Evolutionary conservation across 2,888 invertebrate species (phyloP), one percentile per base, ranked within the genome.

Genomic region (Ptychoptera albimana): DNA sequence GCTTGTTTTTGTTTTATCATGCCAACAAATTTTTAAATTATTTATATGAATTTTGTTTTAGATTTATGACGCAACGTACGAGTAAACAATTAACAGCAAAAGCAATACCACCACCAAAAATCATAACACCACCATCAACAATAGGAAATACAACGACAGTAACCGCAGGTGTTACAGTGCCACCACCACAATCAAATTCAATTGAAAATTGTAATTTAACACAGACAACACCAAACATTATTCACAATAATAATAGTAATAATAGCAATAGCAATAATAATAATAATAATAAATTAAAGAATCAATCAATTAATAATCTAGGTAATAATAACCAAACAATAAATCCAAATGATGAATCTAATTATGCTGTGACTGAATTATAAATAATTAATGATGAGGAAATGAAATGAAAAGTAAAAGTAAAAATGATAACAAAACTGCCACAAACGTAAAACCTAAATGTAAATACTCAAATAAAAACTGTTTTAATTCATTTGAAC

Each of bases 281-380:
- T 44, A 29, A 16, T 44, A 39, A 45, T 54, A 3, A 48, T 52
- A 2, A 38, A 57, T 43, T 58, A 55, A 43, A 58, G 57, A 38
- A 55, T 54, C 37, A 47, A 50, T 35, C 49, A 10, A 45, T 42
- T 37, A 43, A 48, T 44, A 38, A 48, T 13, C 40, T 44, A 42
- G 43, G 44, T 23, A 41, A 58, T 30, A 53, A 58, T 30, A 53
- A 52, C 43, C 60, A 60, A 41, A 60, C 59, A 46, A 62, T 61
- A 46, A 55, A 58, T 49, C 57, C 64, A 50, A 64, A 61, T 50
- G 64, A 64, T 46, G 64, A 64, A 43, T 64, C 64, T 43, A 64
- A 66, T 50, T 66, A 66, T 54, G 66, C 66, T 49, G 66, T 66
- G 45, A 66, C 66, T 44, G 66, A 66, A 55, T 60, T 66, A 51